phyloP scores from a whole-genome alignment of 2,888 invertebrate species.

The Ennomos fuscantarius region DNA sequence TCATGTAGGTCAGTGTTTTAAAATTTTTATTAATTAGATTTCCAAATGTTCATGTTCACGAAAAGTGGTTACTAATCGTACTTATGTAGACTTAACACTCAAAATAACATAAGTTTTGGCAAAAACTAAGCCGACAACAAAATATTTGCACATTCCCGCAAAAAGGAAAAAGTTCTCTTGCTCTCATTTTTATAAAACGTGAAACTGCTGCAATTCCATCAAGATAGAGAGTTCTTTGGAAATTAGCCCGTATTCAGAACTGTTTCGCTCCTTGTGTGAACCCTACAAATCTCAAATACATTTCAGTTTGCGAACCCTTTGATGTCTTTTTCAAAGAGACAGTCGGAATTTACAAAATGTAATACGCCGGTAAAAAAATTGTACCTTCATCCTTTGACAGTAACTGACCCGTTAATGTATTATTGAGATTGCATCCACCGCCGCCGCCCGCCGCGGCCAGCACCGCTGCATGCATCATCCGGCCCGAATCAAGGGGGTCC shows the following conservation, averaged over 20 bases:
- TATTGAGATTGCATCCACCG: constrained; percentile 71
- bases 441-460: constrained; percentile 38
- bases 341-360: constrained; percentile 62
- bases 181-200: background rate
- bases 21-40: no score
- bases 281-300: constrained; percentile 37
- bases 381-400: constrained; percentile 72
- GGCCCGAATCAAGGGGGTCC: constrained; percentile 46
- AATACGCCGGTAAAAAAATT: constrained; percentile 58
- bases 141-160: no score
- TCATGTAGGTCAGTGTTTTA: no score
- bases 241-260: constrained; percentile 27
- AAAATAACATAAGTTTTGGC: no score
- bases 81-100: no score
- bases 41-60: no score
- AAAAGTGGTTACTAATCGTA: no score
- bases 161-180: no score
- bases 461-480: constrained; percentile 55
- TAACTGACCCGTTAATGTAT: constrained; percentile 61
- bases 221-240: constrained; percentile 29
- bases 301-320: constrained; percentile 47
- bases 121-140: no score
- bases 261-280: constrained; percentile 16
- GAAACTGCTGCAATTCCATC: constrained; percentile 7
- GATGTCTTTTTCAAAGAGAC: constrained; percentile 64